These are phyloP conservation scores for Dromaius novaehollandiae DNA, from an alignment of 2,113 vertebrate species.

Conservation along the genomic window DNA sequence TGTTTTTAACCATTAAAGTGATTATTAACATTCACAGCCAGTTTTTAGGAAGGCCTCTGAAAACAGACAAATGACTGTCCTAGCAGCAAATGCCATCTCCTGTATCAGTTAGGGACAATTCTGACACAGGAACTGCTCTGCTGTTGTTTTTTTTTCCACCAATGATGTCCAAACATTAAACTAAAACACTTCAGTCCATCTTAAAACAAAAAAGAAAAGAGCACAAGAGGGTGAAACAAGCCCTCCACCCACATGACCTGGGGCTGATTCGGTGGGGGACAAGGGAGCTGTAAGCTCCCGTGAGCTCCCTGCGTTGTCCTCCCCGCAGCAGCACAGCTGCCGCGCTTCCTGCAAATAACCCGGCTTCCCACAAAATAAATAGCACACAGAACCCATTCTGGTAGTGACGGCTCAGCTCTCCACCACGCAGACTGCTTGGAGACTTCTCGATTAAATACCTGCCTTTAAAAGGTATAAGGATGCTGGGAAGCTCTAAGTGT, in stretches of 20 bases:
- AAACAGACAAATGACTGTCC: background rate
- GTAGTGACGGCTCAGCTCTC: background rate
- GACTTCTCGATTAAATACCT: background rate
- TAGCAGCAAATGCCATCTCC: background rate
- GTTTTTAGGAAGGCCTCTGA: background rate
- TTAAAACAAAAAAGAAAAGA: background rate
- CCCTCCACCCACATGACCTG: background rate
- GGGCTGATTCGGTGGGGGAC: background rate
- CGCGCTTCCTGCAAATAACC: background rate
- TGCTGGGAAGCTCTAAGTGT: accelerated
- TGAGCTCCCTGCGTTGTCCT: background rate
- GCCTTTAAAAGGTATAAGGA: background rate
- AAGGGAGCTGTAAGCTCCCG: background rate
- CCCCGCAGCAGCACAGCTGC: background rate
- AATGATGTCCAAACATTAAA: background rate
- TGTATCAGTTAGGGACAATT: background rate
- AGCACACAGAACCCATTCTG: too few species aligned
- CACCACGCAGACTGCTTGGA: background rate
- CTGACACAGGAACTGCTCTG: background rate
- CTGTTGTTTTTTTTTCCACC: background rate
- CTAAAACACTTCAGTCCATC: background rate
- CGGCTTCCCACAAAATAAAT: background rate
- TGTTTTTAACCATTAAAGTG: conserved; percentile 33
- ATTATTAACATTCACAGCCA: background rate
- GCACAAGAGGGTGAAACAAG: background rate